These are phyloP conservation scores for Acrocyrtus sp. DNA, from an alignment of 2,888 invertebrate species.

Conservation along the genomic window DNA sequence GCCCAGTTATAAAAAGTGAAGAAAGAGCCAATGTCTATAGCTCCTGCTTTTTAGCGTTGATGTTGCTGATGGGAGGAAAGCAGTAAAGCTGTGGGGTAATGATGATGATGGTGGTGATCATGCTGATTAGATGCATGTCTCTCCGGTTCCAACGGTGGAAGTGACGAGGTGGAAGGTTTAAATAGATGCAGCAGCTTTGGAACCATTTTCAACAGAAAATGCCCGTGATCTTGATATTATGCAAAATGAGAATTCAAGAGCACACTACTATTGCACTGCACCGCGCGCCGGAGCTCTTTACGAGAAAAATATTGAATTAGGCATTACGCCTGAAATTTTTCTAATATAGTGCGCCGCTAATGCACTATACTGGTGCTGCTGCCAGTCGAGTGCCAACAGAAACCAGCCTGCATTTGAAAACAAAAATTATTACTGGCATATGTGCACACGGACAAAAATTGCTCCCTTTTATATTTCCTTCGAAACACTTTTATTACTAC, in stretches of 20 bases:
- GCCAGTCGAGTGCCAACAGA: not conserved
- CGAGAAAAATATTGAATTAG: not conserved
- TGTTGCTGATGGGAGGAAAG: not conserved
- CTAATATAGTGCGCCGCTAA: too few relatives aligned
- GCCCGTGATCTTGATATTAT: conserved; percentile 44
- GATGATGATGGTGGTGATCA: not conserved
- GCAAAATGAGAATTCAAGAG: conserved; percentile 43
- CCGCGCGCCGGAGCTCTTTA: not conserved
- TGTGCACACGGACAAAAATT: too few relatives aligned
- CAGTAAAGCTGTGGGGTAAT: too few relatives aligned
- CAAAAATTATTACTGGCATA: not conserved
- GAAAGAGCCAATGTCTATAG: not conserved
- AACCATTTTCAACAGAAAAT: not conserved
- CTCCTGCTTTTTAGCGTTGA: not conserved
- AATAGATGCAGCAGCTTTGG: not conserved
- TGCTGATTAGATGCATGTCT: not conserved
- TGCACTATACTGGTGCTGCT: not conserved
- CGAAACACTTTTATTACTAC: too few relatives aligned
- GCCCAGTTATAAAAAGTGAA: conserved; percentile 4
- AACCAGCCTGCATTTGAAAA: not conserved
- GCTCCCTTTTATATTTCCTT: too few relatives aligned
- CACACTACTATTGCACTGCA: conserved; percentile 15
- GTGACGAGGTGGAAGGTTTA: conserved; percentile 3
- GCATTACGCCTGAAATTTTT: too few relatives aligned
- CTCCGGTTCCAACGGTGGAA: conserved; percentile 5